These are phyloP conservation scores for Datnioides undecimradiatus DNA, from an alignment of 2,113 vertebrate species.

Conservation along the genomic window DNA sequence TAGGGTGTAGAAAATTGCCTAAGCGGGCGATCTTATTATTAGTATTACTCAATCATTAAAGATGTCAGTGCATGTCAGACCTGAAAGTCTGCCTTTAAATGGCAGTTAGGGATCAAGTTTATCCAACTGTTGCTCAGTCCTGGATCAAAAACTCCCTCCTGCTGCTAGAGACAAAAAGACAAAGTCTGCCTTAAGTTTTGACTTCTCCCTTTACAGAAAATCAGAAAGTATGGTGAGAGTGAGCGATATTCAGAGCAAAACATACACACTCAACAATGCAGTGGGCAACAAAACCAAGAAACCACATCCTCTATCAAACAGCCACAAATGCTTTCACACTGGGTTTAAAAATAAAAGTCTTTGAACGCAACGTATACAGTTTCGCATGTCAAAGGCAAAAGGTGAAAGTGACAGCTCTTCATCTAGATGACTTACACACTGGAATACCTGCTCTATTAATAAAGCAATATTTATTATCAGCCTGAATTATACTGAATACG, in stretches of 20 bases:
- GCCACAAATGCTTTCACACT: no score
- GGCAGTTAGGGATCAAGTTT: neutral
- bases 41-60: neutral
- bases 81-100: constrained; percentile 7
- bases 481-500: no score
- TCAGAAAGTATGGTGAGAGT: no score
- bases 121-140: neutral
- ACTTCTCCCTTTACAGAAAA: neutral
- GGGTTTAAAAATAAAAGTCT: no score
- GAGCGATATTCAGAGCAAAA: neutral
- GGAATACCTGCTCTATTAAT: no score
- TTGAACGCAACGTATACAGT: no score
- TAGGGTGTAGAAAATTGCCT: neutral
- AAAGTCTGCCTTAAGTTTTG: neutral
- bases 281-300: neutral
- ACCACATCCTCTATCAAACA: neutral
- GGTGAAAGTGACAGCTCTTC: no score
- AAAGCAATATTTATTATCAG: no score
- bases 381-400: no score
- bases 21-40: neutral
- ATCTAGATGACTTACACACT: no score
- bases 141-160: neutral
- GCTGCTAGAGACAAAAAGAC: neutral
- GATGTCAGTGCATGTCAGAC: constrained; percentile 5
- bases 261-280: neutral